Evolutionary conservation across 2,797 vertebrate genomes (phyloP), one percentile per base, ranked within the genome.

Genomic region (Zenarchopterus dispar): DNA sequence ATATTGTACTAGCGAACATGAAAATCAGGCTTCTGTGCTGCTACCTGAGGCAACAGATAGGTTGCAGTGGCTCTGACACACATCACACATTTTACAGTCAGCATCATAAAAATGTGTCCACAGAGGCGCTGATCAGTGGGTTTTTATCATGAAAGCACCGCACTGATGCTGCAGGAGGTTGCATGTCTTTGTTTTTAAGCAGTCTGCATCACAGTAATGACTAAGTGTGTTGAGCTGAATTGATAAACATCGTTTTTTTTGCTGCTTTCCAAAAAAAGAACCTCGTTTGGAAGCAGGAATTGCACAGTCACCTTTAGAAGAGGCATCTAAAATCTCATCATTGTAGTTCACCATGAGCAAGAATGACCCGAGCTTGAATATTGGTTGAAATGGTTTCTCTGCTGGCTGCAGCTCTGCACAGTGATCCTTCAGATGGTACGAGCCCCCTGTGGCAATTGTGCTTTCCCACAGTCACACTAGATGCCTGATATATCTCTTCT

Each of bases 361-460:
- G 44, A 50, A 33, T 46, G 21, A 39, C 24, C 52, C 44, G 11
- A 39, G 22, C 17, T 49, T 19, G 57, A 63, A 69, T 59, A 15
- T 56, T 39, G 39, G 19, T 26, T 21, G 39, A 36, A 22, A 8
- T 21, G 39, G 19, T 19, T 11, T 70, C 16, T 63, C 33, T 55
- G 39, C 58, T 58, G 24, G 48, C 44, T 45, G 28, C 13, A 49
- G 51, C 61, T 71, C 62, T 61, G 50, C 36, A n/a, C 53, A 51
- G 60, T 46, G 39, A 55, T 69, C 49, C 56, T 64, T 41, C 19
- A 19, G 4, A 43, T 28, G 57, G 24, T 33, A 48, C 42, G 57
- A 64, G 44, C 22, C 17, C 24, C 24, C 6, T 57, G 39, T 5
- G 9, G 63, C 59, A 39, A 50, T 45, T 62, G 45, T 23, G 28